Base-by-base conservation (phyloP, 2,797 vertebrate genomes). In the Hephaestus fuliginosus region DNA sequence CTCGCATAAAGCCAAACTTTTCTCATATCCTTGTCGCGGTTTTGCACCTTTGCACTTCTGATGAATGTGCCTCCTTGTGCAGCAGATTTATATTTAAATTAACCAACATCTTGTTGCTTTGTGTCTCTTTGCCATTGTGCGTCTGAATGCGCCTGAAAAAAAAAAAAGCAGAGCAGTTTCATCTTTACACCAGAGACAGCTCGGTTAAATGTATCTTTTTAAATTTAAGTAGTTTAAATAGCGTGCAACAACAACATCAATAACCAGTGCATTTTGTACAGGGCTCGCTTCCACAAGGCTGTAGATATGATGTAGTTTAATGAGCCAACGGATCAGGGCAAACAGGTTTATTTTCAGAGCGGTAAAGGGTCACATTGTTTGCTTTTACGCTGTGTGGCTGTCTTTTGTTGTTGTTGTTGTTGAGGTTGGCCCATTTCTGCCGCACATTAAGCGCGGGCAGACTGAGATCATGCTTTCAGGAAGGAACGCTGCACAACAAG, bases 401-500 rank as follows among this genome's bases (percentile, higher is more conserved):
- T 56, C 63, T 43, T 56, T 63, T 62, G 15, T 30, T 39, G 39
- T 63, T 62, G 15, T 30, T 39, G 39, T 25, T 25, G 25, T 55
- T 18, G 6, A 39, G 41, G 20, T 60, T 33, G 71, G 63, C 49
- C 48, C 20, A 20, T 28, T 77, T 70, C 60, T 65, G 51, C 48
- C 13, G 51, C 68, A 55, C 15, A 20, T 52, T 75, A 25, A 67
- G 28, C 0, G 12, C 36, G 49, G 30, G 9, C 33, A 43, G 57
- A 5, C 64, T 18, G 64, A 58, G 18, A 22, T 55, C 0, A 4
- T 17, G 18, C 8, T 76, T 63, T 57, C 25, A 51, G 49, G 33
- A 13, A 44, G 44, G 8, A 41, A 36, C 15, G 4, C 36, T 64
- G 58, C 63, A 8, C 20, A 56, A 67, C 30, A 39, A 73, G 20